Evolutionary conservation across 2,888 invertebrate species (phyloP).

Genomic region (Athetis lepigone): DNA sequence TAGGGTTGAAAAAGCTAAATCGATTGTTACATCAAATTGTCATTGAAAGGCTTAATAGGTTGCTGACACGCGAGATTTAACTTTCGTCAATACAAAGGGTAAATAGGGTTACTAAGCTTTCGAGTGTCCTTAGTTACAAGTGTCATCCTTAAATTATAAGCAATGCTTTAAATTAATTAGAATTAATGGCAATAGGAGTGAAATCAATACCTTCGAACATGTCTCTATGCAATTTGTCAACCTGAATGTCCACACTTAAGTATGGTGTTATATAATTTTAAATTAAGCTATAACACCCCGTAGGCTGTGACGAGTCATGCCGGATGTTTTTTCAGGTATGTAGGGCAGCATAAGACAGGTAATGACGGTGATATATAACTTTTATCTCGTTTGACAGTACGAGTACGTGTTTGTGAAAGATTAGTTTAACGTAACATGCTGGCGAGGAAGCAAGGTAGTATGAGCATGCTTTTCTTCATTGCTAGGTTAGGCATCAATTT

Average conservation of each 20-base stretch:
- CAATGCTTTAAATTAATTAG: not conserved
- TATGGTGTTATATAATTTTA: constrained; percentile 48
- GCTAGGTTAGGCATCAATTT: not conserved
- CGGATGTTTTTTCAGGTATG: constrained; percentile 83
- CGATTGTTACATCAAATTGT: constrained; percentile 41
- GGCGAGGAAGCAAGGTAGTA: constrained; percentile 30
- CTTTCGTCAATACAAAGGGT: constrained; percentile 24
- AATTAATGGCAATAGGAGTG: not conserved
- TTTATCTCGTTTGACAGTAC: constrained; percentile 75
- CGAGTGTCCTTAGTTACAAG: not conserved
- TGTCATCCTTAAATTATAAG: constrained; percentile 1
- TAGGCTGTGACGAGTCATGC: constrained; percentile 63
- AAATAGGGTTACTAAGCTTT: constrained; percentile 19
- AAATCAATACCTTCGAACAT: not conserved
- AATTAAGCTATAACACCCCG: constrained; percentile 47
- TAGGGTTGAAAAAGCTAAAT: constrained; percentile 61
- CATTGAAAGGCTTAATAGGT: constrained; percentile 14
- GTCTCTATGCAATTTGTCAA: constrained; percentile 17
- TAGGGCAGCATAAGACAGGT: constrained; percentile 74
- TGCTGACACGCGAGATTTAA: constrained; percentile 27
- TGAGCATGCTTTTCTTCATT: constrained; percentile 32
- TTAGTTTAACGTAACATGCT: constrained; percentile 47
- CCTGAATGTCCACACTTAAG: constrained; percentile 16
- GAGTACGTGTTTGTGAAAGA: constrained; percentile 53
- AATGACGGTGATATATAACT: constrained; percentile 66